A percentile compares a stretch with the other conserved stretches of the same genome.
Conservation (phyloP, 2,888 invertebrate genomes). For the Acholoe squamosa region DNA sequence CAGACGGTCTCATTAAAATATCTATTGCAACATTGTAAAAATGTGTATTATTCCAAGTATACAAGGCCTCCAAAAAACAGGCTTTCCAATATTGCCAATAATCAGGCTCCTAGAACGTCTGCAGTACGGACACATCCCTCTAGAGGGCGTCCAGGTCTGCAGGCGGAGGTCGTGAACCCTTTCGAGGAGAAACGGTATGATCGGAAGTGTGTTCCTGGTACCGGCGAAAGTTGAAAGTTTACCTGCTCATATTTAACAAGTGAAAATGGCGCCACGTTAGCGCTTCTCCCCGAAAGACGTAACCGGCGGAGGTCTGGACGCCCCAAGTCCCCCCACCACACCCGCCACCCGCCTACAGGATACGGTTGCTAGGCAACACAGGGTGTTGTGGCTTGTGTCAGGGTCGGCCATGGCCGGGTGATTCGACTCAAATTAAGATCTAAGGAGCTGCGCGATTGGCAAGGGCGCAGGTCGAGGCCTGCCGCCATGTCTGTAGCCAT, state of each 20-base stretch:
- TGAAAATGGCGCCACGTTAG: too few relatives aligned
- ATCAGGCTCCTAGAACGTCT: too few relatives aligned
- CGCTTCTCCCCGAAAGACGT: too few relatives aligned
- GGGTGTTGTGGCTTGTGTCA: constrained; percentile 40
- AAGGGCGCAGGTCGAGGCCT: neutral
- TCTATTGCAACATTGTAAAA: too few relatives aligned
- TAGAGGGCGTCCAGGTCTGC: neutral
- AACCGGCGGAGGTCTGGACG: neutral
- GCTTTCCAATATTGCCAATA: too few relatives aligned
- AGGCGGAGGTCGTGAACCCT: neutral
- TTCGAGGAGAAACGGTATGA: too few relatives aligned
- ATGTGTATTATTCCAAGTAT: too few relatives aligned
- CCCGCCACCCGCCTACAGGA: constrained; percentile 15
- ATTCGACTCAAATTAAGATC: constrained; percentile 61
- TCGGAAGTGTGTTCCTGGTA: too few relatives aligned
- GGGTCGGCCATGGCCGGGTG: constrained; percentile 11
- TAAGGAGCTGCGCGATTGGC: constrained; percentile 34
- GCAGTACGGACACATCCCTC: neutral
- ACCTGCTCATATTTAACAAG: too few relatives aligned
- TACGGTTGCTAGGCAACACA: constrained; percentile 57
- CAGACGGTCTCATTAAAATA: too few relatives aligned
- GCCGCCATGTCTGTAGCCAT: constrained; percentile 10
- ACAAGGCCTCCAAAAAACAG: too few relatives aligned
- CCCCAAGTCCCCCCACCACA: constrained; percentile 4
- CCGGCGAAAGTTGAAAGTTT: too few relatives aligned